Evolutionary conservation across 2,113 vertebrate genomes (phyloP), one percentile per base, ranked within the genome.

Genomic region (Cynoglossus semilaevis): DNA sequence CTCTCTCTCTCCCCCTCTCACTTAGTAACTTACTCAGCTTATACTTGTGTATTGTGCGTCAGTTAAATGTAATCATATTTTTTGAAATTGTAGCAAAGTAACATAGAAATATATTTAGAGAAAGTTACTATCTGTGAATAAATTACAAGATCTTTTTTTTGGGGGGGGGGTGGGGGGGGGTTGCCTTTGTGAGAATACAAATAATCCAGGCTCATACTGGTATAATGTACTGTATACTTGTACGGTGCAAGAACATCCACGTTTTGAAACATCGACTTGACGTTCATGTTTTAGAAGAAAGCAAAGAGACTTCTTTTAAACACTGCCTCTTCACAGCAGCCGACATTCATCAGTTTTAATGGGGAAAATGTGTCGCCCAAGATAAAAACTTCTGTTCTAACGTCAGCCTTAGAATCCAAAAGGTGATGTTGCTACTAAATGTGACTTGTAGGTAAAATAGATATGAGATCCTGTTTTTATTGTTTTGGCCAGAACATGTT

Each of bases 181-280:
- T n/a, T n/a, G n/a, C n/a, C n/a, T n/a, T n/a, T n/a, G n/a, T n/a
- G n/a, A n/a, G n/a, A n/a, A n/a, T n/a, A n/a, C n/a, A n/a, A n/a
- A n/a, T n/a, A n/a, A n/a, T n/a, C n/a, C n/a, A n/a, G n/a, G n/a
- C n/a, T n/a, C n/a, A n/a, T n/a, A n/a, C n/a, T n/a, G n/a, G n/a
- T n/a, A n/a, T n/a, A n/a, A n/a, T n/a, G n/a, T n/a, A n/a, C n/a
- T n/a, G n/a, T 29, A 29, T 29, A 4, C 45, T 35, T 47, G 45
- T 55, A 15, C 43, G 53, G 48, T 6, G 3, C 50, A 55, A 62
- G n/a, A 37, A 42, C 15, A 12, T 48, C 10, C 19, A 9, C 49
- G 47, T 19, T 63, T 51, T 72, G 50, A 66, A 72, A 61, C 47
- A 63, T 58, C 52, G 56, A 37, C 49, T 70, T 63, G 50, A 51